phyloP scores from a whole-genome alignment of 30 jellyfish, hydroid and myxozoan species.

The Rhopilema esculentum region DNA sequence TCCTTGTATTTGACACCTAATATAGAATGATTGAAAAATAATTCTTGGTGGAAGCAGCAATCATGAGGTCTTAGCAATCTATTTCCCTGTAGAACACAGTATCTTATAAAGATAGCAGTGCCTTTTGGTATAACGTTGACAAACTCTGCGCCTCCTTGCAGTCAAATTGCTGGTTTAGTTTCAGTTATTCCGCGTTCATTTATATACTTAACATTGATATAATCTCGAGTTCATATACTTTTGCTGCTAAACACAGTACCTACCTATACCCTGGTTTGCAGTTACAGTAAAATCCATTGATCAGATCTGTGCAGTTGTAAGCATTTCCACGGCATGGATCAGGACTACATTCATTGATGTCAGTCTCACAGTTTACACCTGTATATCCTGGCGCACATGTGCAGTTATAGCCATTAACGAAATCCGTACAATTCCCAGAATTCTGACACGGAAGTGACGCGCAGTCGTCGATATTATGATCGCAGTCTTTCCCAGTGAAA shows the following conservation, averaged over 20 bases:
- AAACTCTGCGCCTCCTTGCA: too few species aligned
- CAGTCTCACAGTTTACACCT: constrained; percentile 82
- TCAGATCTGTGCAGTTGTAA: constrained; percentile 80
- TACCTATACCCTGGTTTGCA: constrained; percentile 93
- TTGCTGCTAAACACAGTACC: background rate
- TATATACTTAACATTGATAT: too few species aligned
- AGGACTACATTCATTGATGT: constrained; percentile 77
- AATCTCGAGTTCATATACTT: too few species aligned
- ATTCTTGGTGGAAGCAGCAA: too few species aligned
- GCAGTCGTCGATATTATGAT: constrained; percentile 69
- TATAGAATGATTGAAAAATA: too few species aligned
- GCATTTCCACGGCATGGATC: constrained; percentile 83
- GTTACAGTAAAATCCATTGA: constrained; percentile 80
- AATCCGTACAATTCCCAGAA: constrained; percentile 59
- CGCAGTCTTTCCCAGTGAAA: constrained; percentile 64
- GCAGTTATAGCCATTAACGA: constrained; percentile 63
- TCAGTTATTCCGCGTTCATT: too few species aligned
- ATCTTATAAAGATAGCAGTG: too few species aligned
- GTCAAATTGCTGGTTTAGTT: too few species aligned
- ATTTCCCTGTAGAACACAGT: too few species aligned
- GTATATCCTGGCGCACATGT: constrained; percentile 77
- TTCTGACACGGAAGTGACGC: constrained; percentile 70
- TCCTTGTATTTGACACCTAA: too few species aligned
- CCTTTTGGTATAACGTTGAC: too few species aligned
- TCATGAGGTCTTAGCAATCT: too few species aligned